Evolutionary conservation across 2,888 invertebrate species (phyloP), one percentile per base, ranked within the genome.

Genomic region (Amphipoea oculea): DNA sequence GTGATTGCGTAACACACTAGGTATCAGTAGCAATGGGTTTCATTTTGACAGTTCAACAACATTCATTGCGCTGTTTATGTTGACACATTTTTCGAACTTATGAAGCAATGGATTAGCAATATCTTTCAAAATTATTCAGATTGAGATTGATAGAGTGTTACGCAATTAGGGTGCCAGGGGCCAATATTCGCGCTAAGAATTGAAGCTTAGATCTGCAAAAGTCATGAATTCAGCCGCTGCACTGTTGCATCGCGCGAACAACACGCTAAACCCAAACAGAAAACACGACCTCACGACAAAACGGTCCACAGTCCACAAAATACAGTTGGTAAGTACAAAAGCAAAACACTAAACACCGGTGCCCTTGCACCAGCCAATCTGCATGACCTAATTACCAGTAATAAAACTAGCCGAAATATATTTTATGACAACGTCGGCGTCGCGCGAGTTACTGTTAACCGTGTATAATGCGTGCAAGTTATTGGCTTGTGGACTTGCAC

Each of bases 341-440:
- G 60, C 78, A 71, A 71, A 85, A 84, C 12, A 85, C 45, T 72
- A 76, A 86, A 86, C 83, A 75, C 23, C 20, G 20, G 75, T 83
- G 86, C 82, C 84, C 86, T 83, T 86, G 85, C 74, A 84, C 62
- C 74, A 57, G 51, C 68, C 69, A 85, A 85, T 86, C 67, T 78
- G 86, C 86, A 79, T 89, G 87, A 89, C 88, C 89, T 91, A 89
- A 90, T 88, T 87, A 89, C 89, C 78, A 81, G 86, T 73, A 85
- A 89, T 91, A 90, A 90, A 91, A 88, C 85, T 86, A 83, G 84
- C 91, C 83, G 81, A 90, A 93, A 92, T 92, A 92, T 90, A 90
- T 92, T 93, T 93, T 92, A 93, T 91, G 92, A 89, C 90, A 89
- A 48, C 48, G 48, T 51, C 77, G 90, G 12, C 48, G 48, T 51